Evolutionary conservation across 2,888 invertebrate genomes (phyloP), one percentile per base, ranked within the genome.

Genomic region (Nymphalis urticae): DNA sequence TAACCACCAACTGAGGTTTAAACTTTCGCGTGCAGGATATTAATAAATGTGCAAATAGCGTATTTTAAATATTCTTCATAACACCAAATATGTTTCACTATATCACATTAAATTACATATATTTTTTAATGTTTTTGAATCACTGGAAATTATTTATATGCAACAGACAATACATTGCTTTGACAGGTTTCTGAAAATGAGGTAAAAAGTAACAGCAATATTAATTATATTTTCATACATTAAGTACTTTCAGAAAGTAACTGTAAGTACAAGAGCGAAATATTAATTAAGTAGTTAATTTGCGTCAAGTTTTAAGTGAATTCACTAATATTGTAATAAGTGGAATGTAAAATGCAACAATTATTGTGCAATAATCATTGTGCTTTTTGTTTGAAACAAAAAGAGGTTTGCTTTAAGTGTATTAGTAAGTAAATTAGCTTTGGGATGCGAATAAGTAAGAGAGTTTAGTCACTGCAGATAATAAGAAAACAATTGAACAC

Each of bases 291-390:
- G 21, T 50, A 19, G 42, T 42, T 8, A 56, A 50, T 62, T 50
- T 56, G 50, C 24, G 48, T 56, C 17, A 56, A 56, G 36, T 24
- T 56, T 54, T 54, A 42, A 61, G 50, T 56, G 32, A 42, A 56
- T 62, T 62, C 36, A 48, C 58, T 58, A 47, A 51, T 66, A 62
- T 65, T 66, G 50, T 27, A n/a, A 60, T 61, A 60, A 64, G 62
- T 77, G 77, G 78, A 78, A 78, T 78, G 78, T 78, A 75, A 72
- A 73, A 75, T 71, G 75, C 71, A 74, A 74, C 68, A 71, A 71
- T 73, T 70, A 70, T 77, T 77, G 77, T 78, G 77, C 76, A 72
- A 66, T 68, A 71, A 72, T 66, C 70, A 73, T 75, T 76, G 75
- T 75, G 75, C 75, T 68, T 68, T 64, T 60, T 48, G 54, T 66